These are phyloP conservation scores for Fragum whitleyi DNA, from an alignment of 2,888 invertebrate species.

Conservation along the genomic window DNA sequence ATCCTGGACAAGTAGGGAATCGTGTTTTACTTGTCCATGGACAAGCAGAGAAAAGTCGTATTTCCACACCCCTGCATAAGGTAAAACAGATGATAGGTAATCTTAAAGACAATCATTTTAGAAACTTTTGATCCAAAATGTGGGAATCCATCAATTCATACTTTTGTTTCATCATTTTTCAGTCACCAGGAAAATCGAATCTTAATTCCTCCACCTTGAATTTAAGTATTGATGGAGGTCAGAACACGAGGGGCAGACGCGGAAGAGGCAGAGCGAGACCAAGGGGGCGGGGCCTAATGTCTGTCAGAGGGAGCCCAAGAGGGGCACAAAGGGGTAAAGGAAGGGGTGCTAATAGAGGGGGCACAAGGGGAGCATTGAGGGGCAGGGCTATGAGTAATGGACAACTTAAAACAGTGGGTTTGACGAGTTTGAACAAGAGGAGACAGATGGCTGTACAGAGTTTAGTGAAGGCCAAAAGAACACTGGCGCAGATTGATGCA, in stretches of 20 bases:
- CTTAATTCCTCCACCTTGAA: too few relatives aligned
- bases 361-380: not conserved
- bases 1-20: too few relatives aligned
- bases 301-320: not conserved
- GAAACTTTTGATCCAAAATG: too few relatives aligned
- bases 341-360: slow-evolving; percentile 21
- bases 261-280: not conserved
- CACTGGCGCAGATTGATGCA: slow-evolving; percentile 46
- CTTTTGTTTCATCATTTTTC: not conserved
- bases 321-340: slow-evolving; percentile 23
- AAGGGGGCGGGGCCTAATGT: slow-evolving; percentile 12
- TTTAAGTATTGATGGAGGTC: not conserved
- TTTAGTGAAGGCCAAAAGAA: slow-evolving; percentile 48
- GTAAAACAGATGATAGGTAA: too few relatives aligned
- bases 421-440: slow-evolving; percentile 47
- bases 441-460: slow-evolving; percentile 44
- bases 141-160: too few relatives aligned
- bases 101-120: too few relatives aligned
- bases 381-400: not conserved
- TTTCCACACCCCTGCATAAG: too few relatives aligned
- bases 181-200: slow-evolving; percentile 20
- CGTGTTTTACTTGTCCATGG: too few relatives aligned
- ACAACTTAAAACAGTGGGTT: slow-evolving; percentile 11
- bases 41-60: too few relatives aligned
- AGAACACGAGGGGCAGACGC: not conserved